Evolutionary conservation across 1,140 invertebrate genomes (phyloP), one percentile per base, ranked within the genome.

Genomic region (Sminthurides bifidus): DNA sequence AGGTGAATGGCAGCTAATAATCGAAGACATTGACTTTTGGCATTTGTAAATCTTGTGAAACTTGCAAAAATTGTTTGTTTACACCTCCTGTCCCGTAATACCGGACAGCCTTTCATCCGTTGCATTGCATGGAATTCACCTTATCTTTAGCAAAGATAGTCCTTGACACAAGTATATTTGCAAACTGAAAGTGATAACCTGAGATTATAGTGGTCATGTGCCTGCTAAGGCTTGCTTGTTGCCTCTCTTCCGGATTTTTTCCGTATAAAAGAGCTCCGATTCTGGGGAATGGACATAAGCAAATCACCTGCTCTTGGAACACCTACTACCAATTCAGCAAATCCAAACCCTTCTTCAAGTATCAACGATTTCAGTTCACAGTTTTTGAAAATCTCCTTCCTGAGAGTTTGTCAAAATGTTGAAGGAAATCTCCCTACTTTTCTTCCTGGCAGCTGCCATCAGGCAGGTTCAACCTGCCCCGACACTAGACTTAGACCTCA

Each of bases 111-210:
- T 31, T 33, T 35, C 30, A 12, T 50, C 48, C n/a, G n/a, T 15
- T 19, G 12, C 8, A 5, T 23, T 1, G 48, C n/a, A n/a, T n/a
- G n/a, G n/a, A n/a, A n/a, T n/a, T n/a, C 33, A 24, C 48, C 48
- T 10, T 26, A 50, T 19, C 24, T 35, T 12, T 30, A 24, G 23
- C 37, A 35, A 23, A 35, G 48, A 0, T 50, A 30, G 19, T 35
- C n/a, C n/a, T n/a, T n/a, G n/a, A n/a, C n/a, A 5, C 33, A 50
- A 50, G 4, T 50, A 30, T 24, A 50, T 50, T 21, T 30, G 30
- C 6, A n/a, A 50, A 2, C 26, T 50, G 27, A 21, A 50, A 33
- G n/a, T 35, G 37, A 2, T 29, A 19, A 15, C n/a, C 37, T 33
- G n/a, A 35, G 48, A 0, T 35, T 23, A 1, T n/a, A n/a, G n/a